These are phyloP conservation scores for Phyllotreta striolata DNA, from an alignment of 2,888 invertebrate genomes.

Conservation along the genomic window DNA sequence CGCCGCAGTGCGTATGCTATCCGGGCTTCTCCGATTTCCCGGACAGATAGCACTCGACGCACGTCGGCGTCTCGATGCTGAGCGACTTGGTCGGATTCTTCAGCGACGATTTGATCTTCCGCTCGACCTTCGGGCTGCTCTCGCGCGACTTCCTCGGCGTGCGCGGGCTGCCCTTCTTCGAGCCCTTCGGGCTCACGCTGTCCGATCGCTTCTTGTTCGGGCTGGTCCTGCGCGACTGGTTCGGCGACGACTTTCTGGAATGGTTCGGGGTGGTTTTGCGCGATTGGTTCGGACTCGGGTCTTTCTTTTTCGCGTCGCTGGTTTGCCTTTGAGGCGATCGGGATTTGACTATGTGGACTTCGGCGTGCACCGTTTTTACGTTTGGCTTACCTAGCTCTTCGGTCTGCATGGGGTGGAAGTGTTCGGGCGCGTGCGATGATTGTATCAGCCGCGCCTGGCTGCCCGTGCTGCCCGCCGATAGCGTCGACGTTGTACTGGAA, in stretches of 20 bases:
- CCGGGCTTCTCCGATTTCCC: constrained; percentile 63
- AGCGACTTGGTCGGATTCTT: constrained; percentile 64
- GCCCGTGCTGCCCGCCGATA: constrained; percentile 92
- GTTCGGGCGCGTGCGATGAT: constrained; percentile 91
- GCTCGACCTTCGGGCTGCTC: constrained; percentile 44
- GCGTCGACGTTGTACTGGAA: constrained; percentile 89
- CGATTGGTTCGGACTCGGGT: constrained; percentile 46
- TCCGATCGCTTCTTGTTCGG: constrained; percentile 45
- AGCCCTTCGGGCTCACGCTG: constrained; percentile 43
- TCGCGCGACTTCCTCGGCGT: constrained; percentile 54
- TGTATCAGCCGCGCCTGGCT: constrained; percentile 93
- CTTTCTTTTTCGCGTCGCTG: constrained; percentile 51
- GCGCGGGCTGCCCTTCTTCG: constrained; percentile 45
- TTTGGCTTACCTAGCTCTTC: constrained; percentile 86
- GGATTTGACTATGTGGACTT: constrained; percentile 54
- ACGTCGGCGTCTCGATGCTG: constrained; percentile 74
- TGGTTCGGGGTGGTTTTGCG: constrained; percentile 46
- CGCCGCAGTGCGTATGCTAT: constrained; percentile 52
- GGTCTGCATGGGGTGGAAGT: constrained; percentile 87
- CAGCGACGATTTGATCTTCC: constrained; percentile 57
- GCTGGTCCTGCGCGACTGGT: constrained; percentile 41
- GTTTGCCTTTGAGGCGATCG: constrained; percentile 37
- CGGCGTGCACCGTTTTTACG: constrained; percentile 62
- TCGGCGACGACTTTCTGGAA: constrained; percentile 42
- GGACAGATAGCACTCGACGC: constrained; percentile 77